phyloP scores from a whole-genome alignment of 1,140 invertebrate genomes.

The Helicoverpa armigera region DNA sequence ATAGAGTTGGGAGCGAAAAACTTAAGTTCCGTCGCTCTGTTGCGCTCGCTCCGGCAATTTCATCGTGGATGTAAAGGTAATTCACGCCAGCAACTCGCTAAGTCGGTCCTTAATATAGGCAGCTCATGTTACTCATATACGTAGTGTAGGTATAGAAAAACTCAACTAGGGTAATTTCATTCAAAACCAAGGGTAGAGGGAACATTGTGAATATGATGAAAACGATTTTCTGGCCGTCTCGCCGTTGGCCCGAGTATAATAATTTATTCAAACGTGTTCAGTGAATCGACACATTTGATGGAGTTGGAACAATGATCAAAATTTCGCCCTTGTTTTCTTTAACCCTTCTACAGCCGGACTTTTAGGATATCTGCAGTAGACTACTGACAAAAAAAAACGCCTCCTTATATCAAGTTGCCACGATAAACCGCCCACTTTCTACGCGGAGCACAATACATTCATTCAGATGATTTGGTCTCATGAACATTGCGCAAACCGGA shows the following conservation, averaged over 20 bases:
- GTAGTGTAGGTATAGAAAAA: neutral
- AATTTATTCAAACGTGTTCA: constrained; percentile 24
- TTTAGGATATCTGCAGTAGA: constrained; percentile 9
- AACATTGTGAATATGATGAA: constrained; percentile 22
- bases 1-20: constrained; percentile 58
- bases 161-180: constrained; percentile 14
- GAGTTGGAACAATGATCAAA: constrained; percentile 11
- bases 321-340: neutral
- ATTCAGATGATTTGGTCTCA: constrained; percentile 45
- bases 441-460: constrained; percentile 47
- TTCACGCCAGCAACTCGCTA: constrained; percentile 21
- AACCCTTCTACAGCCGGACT: neutral
- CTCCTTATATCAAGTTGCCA: constrained; percentile 40
- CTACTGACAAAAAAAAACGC: constrained; percentile 38
- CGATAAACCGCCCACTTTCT: constrained; percentile 58
- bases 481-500: constrained; percentile 68
- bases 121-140: neutral
- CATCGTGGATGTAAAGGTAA: constrained; percentile 60
- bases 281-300: constrained; percentile 21
- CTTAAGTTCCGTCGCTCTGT: constrained; percentile 61
- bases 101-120: neutral
- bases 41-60: constrained; percentile 58
- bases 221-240: neutral
- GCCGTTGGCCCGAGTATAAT: neutral
- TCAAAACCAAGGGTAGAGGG: constrained; percentile 13